These are phyloP conservation scores for Hypanus sabinus DNA, from an alignment of 2,113 vertebrate genomes.

Conservation along the genomic window DNA sequence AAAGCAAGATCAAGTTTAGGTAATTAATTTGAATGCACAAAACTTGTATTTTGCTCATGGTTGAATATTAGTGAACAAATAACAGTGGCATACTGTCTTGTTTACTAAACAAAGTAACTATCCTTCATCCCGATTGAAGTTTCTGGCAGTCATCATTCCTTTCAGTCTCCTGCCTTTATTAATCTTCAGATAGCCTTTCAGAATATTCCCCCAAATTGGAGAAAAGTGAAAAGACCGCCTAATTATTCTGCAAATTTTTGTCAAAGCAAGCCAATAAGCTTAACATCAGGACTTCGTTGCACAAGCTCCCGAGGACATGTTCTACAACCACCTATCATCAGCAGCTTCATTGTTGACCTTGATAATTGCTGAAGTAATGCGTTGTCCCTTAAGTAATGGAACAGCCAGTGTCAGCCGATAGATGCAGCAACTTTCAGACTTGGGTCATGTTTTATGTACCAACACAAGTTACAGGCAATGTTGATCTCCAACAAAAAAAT, in stretches of 20 bases:
- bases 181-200: not conserved
- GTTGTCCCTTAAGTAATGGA: no score
- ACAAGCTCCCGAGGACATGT: not conserved
- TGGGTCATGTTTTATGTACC: no score
- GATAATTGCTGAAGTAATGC: no score
- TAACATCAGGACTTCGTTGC: not conserved
- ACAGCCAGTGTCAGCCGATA: no score
- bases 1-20: not conserved
- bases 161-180: not conserved
- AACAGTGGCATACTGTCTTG: no score
- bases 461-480: no score
- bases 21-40: not conserved
- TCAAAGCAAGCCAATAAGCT: not conserved
- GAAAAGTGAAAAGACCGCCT: not conserved
- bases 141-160: not conserved
- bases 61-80: not conserved
- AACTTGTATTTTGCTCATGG: not conserved
- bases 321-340: not conserved
- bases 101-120: not conserved
- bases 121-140: not conserved
- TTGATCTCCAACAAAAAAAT: no score
- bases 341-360: not conserved
- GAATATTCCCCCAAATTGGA: not conserved
- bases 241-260: not conserved
- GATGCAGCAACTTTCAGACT: no score